These are phyloP conservation scores for Brachylomia viminalis DNA, from an alignment of 2,888 invertebrate species.

Conservation along the genomic window DNA sequence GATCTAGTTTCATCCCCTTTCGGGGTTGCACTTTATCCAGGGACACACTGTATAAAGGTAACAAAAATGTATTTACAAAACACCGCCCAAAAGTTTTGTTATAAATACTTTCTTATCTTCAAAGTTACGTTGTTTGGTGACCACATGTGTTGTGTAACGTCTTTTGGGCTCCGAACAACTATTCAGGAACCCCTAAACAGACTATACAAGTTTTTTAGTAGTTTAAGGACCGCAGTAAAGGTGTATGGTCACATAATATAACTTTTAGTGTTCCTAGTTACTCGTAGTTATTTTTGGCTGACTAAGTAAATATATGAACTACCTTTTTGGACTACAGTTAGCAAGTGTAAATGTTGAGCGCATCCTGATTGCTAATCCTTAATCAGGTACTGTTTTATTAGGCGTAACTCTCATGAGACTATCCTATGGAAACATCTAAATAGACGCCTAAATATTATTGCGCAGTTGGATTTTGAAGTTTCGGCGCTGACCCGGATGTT, in stretches of 20 bases:
- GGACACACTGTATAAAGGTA: neutral
- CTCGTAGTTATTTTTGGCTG: neutral
- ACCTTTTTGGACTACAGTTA: too few species aligned
- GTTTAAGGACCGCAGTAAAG: constrained; percentile 1
- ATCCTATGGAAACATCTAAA: too few species aligned
- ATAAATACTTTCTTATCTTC: constrained; percentile 23
- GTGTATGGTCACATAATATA: neutral
- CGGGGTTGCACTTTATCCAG: too few species aligned
- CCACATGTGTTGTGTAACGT: constrained; percentile 30
- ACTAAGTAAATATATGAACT: neutral
- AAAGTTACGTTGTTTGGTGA: constrained; percentile 33
- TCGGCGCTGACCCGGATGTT: too few species aligned
- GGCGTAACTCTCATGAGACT: too few species aligned
- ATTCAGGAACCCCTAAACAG: constrained; percentile 20
- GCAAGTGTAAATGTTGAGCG: too few species aligned
- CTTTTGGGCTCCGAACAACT: constrained; percentile 24
- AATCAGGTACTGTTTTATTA: too few species aligned
- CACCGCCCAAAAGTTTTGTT: constrained; percentile 16
- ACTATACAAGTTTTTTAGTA: constrained; percentile 21
- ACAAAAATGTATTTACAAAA: neutral
- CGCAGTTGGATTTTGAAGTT: too few species aligned
- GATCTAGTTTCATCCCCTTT: too few species aligned
- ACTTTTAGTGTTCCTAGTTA: constrained; percentile 21
- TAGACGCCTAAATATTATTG: too few species aligned
- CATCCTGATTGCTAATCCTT: too few species aligned